Percentiles rank a stretch among this genome's conserved stretches.
phyloP scores from a whole-genome alignment of 2,797 vertebrate species.

The Tinamus major region DNA sequence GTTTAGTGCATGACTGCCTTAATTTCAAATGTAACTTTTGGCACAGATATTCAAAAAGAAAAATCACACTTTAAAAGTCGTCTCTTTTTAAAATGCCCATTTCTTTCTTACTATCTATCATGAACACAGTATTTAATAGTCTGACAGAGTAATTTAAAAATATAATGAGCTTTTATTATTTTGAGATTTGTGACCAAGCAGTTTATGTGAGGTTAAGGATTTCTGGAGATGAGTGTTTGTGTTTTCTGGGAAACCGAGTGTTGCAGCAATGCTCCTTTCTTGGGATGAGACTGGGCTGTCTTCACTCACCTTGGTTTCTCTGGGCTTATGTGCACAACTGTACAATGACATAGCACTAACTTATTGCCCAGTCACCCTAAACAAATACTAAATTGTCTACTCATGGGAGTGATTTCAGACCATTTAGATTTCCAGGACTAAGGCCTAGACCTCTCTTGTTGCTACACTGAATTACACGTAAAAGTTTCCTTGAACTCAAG shows the following conservation, averaged over 20 bases:
- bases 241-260: background rate
- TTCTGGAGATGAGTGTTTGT: too few relatives aligned
- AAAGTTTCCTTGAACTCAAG: background rate
- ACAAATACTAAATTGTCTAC: background rate
- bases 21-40: conserved; percentile 3
- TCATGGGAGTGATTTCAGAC: background rate
- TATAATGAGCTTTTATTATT: background rate
- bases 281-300: background rate
- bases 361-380: background rate
- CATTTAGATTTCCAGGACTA: background rate
- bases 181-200: background rate
- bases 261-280: background rate
- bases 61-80: background rate
- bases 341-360: background rate
- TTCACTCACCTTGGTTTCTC: background rate
- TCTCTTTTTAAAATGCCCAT: background rate
- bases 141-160: background rate
- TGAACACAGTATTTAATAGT: background rate
- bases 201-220: background rate
- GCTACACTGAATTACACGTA: background rate
- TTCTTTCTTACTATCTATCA: background rate
- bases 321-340: background rate
- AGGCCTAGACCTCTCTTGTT: background rate
- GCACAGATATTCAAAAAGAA: background rate
- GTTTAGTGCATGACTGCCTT: background rate